Evolutionary conservation across 2,113 vertebrate species (phyloP).

Genomic region (Rhombomys opimus): DNA sequence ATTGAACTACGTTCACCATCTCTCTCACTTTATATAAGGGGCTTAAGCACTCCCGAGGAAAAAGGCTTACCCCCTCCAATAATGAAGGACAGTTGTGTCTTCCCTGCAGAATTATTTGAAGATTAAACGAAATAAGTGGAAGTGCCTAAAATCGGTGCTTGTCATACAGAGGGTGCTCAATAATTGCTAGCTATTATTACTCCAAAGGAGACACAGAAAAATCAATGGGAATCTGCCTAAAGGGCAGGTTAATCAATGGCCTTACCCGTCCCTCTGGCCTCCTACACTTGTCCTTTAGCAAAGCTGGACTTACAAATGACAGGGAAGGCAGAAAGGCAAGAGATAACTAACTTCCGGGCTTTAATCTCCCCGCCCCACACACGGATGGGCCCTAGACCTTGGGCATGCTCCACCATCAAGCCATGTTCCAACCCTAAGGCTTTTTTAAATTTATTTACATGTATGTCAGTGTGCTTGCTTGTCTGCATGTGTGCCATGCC

Average conservation of each 20-base stretch:
- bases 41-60: neutral
- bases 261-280: neutral
- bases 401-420: rapidly evolving
- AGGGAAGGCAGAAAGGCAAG: neutral
- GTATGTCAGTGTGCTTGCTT: neutral
- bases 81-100: neutral
- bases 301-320: neutral
- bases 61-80: neutral
- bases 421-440: neutral
- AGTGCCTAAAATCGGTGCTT: neutral
- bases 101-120: neutral
- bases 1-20: neutral
- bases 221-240: neutral
- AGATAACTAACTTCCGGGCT: neutral
- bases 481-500: neutral
- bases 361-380: too few species aligned
- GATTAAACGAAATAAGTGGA: slow-evolving; percentile 6
- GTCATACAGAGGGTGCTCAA: neutral
- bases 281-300: neutral
- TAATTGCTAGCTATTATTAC: neutral
- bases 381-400: neutral
- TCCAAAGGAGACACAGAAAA: neutral
- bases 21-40: neutral
- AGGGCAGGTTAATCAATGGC: neutral
- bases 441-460: neutral